Conservation (phyloP, 2,797 vertebrate genomes). For the Eulemur rubriventer region DNA sequence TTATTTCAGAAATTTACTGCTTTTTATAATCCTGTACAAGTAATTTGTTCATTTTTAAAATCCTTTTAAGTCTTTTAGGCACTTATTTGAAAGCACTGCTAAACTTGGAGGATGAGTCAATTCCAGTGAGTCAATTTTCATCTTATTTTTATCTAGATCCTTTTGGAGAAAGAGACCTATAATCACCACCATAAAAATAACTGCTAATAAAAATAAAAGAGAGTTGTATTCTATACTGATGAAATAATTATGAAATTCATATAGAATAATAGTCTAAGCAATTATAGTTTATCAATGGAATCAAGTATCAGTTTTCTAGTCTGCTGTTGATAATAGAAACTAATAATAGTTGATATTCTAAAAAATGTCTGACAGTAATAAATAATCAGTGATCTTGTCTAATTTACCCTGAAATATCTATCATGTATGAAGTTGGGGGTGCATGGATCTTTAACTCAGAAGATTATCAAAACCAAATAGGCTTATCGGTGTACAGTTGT, state of each 20-base stretch:
- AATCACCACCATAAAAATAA: not conserved
- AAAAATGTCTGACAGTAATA: not conserved
- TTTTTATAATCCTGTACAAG: not conserved
- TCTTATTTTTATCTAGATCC: constrained; percentile 20
- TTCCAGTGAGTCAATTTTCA: constrained; percentile 24
- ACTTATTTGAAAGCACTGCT: not conserved
- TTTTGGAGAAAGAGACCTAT: not conserved
- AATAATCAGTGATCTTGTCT: not conserved
- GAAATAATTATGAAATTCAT: not conserved
- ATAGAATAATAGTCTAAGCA: not conserved
- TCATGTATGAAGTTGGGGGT: not conserved
- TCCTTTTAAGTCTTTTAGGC: not conserved
- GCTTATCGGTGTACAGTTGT: not conserved
- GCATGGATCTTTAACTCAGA: not conserved
- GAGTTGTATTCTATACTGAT: not conserved
- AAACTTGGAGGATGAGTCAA: not conserved
- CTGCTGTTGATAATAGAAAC: not conserved
- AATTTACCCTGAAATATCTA: not conserved
- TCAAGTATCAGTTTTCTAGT: not conserved
- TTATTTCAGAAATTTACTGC: not conserved
- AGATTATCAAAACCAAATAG: not conserved
- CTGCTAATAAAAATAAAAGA: not conserved
- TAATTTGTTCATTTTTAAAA: not conserved
- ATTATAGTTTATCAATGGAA: not conserved
- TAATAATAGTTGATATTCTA: not conserved